These are phyloP conservation scores for Blennius ocellaris DNA, from an alignment of 2,113 vertebrate species.

Conservation along the genomic window DNA sequence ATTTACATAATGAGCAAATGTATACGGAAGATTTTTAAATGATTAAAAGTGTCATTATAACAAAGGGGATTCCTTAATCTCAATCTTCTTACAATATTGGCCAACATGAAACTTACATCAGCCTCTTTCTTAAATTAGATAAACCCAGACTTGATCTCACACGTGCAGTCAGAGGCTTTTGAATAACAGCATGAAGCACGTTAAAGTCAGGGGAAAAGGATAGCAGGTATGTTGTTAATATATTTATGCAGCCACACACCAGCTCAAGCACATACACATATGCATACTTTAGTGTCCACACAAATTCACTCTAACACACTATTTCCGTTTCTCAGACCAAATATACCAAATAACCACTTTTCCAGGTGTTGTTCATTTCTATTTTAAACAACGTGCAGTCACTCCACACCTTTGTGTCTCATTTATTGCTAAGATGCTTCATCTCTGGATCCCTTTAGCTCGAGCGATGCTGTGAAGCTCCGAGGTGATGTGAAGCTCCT, in stretches of 20 bases:
- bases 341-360: neutral
- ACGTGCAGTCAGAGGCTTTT: neutral
- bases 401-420: neutral
- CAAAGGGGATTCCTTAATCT: no score
- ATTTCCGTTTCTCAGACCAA: neutral
- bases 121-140: neutral
- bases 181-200: constrained; percentile 11
- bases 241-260: neutral
- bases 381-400: neutral
- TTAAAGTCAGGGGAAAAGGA: neutral
- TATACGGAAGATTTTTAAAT: no score
- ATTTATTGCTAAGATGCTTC: neutral
- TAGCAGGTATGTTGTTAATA: neutral
- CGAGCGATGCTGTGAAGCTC: constrained; percentile 32
- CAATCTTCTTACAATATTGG: no score
- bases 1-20: neutral
- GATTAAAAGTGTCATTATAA: no score
- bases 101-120: no score
- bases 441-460: constrained; percentile 28
- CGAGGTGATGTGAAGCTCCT: constrained; percentile 48
- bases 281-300: constrained; percentile 3
- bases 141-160: neutral
- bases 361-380: neutral
- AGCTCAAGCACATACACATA: neutral
- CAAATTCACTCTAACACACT: constrained; percentile 6